Conservation (phyloP, 1,140 invertebrate species). For the Drosophila nannoptera region DNA sequence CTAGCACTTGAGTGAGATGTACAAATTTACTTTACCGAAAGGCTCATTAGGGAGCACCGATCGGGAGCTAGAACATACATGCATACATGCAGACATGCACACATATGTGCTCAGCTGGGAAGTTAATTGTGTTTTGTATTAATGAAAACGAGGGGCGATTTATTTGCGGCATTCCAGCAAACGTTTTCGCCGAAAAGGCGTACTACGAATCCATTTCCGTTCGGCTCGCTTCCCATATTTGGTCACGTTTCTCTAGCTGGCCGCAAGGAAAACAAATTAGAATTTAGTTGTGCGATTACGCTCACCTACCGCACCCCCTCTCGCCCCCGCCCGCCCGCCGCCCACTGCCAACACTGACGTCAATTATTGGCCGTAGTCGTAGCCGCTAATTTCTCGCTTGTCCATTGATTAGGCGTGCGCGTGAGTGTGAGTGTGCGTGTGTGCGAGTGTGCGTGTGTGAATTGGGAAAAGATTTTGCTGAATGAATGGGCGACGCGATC, state of each 20-base stretch:
- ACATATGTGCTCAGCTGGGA: too few species aligned
- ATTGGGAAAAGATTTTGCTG: constrained; percentile 54
- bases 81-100: too few species aligned
- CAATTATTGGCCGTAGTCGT: constrained; percentile 18
- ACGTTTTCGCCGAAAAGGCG: constrained; percentile 16
- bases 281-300: neutral
- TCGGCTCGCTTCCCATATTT: constrained; percentile 56
- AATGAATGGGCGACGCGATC: constrained; percentile 51
- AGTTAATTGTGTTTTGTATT: too few species aligned
- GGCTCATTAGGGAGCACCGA: neutral
- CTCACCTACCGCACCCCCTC: neutral
- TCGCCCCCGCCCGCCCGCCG: too few species aligned
- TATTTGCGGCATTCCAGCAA: constrained; percentile 2
- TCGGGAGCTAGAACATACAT: too few species aligned
- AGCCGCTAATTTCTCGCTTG: constrained; percentile 19
- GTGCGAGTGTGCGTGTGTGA: constrained; percentile 27
- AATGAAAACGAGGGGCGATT: neutral
- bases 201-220: constrained; percentile 15
- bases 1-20: constrained; percentile 30
- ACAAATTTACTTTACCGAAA: constrained; percentile 19
- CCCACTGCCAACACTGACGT: constrained; percentile 13
- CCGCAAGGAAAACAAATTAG: constrained; percentile 16
- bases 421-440: constrained; percentile 19
- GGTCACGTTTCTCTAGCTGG: constrained; percentile 59
- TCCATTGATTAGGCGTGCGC: constrained; percentile 12